These are phyloP conservation scores for Panopea generosa DNA, from an alignment of 2,888 invertebrate species.

Conservation along the genomic window DNA sequence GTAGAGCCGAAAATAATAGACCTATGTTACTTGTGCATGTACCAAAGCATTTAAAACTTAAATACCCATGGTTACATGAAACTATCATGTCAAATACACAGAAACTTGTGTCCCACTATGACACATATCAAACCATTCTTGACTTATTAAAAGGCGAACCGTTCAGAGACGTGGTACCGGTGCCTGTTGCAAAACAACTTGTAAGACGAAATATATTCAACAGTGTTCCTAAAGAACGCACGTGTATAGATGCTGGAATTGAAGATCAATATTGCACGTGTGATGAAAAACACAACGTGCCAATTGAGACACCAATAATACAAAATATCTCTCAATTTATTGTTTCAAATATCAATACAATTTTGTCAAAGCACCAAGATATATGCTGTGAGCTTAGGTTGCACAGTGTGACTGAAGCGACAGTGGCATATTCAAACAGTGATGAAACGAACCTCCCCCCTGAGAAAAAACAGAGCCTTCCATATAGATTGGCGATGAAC, in stretches of 20 bases:
- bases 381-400: slow-evolving; percentile 4
- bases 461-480: not conserved
- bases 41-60: slow-evolving; percentile 90
- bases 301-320: slow-evolving; percentile 14
- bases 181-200: slow-evolving; percentile 9
- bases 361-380: slow-evolving; percentile 21
- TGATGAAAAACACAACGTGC: slow-evolving; percentile 6
- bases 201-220: slow-evolving; percentile 89
- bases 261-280: slow-evolving; percentile 87
- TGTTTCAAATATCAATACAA: slow-evolving; percentile 22
- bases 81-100: slow-evolving; percentile 89
- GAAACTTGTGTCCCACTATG: slow-evolving; percentile 92
- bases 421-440: slow-evolving; percentile 16
- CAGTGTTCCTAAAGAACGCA: slow-evolving; percentile 90
- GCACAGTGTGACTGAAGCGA: slow-evolving; percentile 23
- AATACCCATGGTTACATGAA: slow-evolving; percentile 88
- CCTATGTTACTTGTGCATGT: slow-evolving; percentile 92
- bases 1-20: slow-evolving; percentile 92
- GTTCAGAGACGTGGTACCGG: slow-evolving; percentile 29
- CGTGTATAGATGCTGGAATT: slow-evolving; percentile 92
- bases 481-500: no score
- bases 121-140: slow-evolving; percentile 91
- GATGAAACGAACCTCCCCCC: slow-evolving; percentile 11
- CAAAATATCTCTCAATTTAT: slow-evolving; percentile 7
- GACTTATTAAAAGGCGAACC: slow-evolving; percentile 87